Base-by-base conservation (phyloP, 2,113 vertebrate genomes). In the Poeciliopsis retropinna region DNA sequence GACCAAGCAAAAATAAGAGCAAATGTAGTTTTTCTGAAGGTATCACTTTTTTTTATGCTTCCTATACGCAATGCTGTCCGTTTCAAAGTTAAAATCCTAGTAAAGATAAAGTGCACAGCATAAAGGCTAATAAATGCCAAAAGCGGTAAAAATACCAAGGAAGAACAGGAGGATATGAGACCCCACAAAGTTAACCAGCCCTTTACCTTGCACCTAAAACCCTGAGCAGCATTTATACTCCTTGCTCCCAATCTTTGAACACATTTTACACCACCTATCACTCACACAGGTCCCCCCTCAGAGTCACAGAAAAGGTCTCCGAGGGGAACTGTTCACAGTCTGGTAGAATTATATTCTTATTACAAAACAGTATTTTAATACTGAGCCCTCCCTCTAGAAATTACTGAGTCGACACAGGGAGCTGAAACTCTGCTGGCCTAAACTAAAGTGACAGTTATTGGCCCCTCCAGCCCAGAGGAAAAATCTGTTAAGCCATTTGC, bases 371-470 rank as follows among this genome's bases (percentile, higher is more conserved):
- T 72, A 84, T 93, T 92, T 87, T 91, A 90, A 91, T 93, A 65
- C 85, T 44, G 76, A 85, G 76, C 63, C 84, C 87, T 89, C 85
- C 85, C 81, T 89, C 85, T 71, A 89, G 88, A 93, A 94, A 85
- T 86, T 80, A 76, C 85, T 90, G 87, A 94, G 91, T 94, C 91
- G 82, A 92, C 94, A 91, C 70, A 72, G 92, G 90, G 91, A 79
- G 82, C 76, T 81, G 79, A 69, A 92, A 90, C 91, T 90, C 89
- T 69, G 79, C 75, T 75, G 89, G 92, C 90, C 92, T 95, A 95
- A 96, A 93, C 89, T 90, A 86, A 95, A 94, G 85, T 93, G 93
- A 95, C 93, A 92, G 91, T 95, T 96, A 96, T 91, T 92, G 91
- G 90, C 88, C 92, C 72, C 87, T 93, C 87, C 88, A 84, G 94